A percentile compares a stretch with the other conserved stretches of the same genome.
These are phyloP conservation scores for Bostrychus sinensis DNA, from an alignment of 2,113 vertebrate species.

Conservation along the genomic window DNA sequence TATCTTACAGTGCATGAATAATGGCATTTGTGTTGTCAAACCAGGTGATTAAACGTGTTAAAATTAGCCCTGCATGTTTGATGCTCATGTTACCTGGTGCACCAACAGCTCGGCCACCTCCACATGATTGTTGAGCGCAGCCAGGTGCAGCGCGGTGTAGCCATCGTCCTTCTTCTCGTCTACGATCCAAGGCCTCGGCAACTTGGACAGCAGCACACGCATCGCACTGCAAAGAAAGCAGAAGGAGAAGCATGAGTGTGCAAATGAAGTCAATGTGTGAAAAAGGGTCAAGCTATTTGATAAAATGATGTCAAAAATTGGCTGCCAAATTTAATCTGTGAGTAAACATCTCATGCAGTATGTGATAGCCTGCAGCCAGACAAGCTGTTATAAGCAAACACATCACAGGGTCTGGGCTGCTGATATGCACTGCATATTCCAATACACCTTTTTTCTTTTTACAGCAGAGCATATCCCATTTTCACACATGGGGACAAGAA, in stretches of 20 bases:
- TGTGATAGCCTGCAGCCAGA: slow-evolving; percentile 11
- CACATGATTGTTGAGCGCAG: slow-evolving; percentile 98
- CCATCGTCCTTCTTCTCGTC: slow-evolving; percentile 99
- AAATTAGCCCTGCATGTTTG: slow-evolving; percentile 10
- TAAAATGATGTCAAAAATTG: slow-evolving; percentile 17
- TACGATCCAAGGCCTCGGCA: slow-evolving; percentile 97
- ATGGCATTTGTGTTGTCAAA: slow-evolving; percentile 20
- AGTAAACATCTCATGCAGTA: slow-evolving; percentile 27
- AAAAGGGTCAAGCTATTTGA: slow-evolving; percentile 31
- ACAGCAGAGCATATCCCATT: slow-evolving; percentile 55
- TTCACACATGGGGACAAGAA: slow-evolving; percentile 57
- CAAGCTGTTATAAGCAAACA: slow-evolving; percentile 38
- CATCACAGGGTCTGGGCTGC: slow-evolving; percentile 29
- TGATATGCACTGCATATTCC: slow-evolving; percentile 41
- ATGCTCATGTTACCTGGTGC: slow-evolving; percentile 87
- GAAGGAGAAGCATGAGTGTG: slow-evolving; percentile 1
- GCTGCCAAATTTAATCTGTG: slow-evolving; percentile 26
- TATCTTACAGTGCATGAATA: slow-evolving; percentile 17
- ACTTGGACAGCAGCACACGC: slow-evolving; percentile 95
- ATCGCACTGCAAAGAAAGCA: slow-evolving; percentile 85
- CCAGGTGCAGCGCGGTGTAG: slow-evolving; percentile 96
- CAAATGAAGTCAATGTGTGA: slow-evolving; percentile 8
- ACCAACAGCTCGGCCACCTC: slow-evolving; percentile 98
- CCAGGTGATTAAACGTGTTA: slow-evolving; percentile 17
- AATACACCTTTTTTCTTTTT: slow-evolving; percentile 23